A percentile compares a stretch with the other conserved stretches of the same genome.
These are phyloP conservation scores for Alligator mississippiensis DNA, from an alignment of 2,113 vertebrate genomes.

Conservation along the genomic window DNA sequence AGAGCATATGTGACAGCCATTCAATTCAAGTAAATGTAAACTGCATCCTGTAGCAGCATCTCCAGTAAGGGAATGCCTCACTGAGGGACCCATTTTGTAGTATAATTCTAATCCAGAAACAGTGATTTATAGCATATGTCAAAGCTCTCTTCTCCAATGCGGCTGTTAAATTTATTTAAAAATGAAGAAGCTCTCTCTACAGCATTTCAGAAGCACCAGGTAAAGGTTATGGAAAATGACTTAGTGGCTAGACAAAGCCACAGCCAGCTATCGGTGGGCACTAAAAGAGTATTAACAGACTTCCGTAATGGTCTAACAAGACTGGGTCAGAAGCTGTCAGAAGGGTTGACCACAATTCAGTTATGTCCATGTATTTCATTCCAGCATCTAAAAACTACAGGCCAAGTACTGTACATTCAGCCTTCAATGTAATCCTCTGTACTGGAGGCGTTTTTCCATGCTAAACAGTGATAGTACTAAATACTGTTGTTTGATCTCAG, in stretches of 20 bases:
- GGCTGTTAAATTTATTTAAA: not conserved
- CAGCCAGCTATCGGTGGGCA: not conserved
- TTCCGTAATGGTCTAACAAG: not conserved
- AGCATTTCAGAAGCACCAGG: not conserved
- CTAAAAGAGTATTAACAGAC: not conserved
- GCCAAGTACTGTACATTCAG: not conserved
- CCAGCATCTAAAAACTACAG: not conserved
- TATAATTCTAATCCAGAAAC: not conserved
- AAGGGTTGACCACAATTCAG: not conserved
- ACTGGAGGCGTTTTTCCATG: not conserved
- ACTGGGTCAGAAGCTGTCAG: rapidly evolving
- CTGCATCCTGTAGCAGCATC: not conserved
- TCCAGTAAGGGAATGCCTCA: rapidly evolving
- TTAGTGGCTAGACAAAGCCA: not conserved
- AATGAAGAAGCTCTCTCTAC: not conserved
- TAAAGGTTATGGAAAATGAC: not conserved
- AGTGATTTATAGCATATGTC: not conserved
- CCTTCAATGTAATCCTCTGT: not conserved
- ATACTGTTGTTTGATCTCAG: not conserved
- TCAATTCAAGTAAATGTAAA: not conserved
- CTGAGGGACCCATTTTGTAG: not conserved
- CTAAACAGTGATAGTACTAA: not conserved
- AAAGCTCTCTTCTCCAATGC: not conserved
- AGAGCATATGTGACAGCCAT: not conserved
- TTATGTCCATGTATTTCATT: not conserved